Conservation (phyloP, 1,140 invertebrate species). For the Drosophila mayri region DNA sequence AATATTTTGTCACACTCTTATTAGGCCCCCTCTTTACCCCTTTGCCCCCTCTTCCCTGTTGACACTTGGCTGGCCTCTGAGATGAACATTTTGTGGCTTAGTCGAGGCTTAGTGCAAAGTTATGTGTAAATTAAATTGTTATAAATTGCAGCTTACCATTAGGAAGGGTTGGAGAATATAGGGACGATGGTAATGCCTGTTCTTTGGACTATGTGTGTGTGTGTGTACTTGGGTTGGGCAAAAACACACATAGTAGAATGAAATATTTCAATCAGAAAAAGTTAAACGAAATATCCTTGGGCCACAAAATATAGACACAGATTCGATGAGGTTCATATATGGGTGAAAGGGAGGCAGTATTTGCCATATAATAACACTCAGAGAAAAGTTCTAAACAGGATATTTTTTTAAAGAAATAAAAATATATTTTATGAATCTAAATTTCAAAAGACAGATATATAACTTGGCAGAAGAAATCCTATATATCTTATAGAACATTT, state of each 20-base stretch:
- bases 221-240: too few relatives aligned
- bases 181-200: background rate
- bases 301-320: conserved; percentile 50
- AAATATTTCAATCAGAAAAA: conserved; percentile 63
- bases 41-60: conserved; percentile 6
- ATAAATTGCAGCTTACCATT: conserved; percentile 67
- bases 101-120: conserved; percentile 52
- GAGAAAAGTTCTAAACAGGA: background rate
- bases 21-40: background rate
- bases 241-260: conserved; percentile 28
- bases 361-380: conserved; percentile 2
- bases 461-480: background rate
- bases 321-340: conserved; percentile 26
- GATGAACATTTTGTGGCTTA: conserved; percentile 45
- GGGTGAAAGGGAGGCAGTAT: background rate
- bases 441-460: background rate
- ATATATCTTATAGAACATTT: background rate
- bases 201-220: conserved; percentile 3
- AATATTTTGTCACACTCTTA: conserved; percentile 29
- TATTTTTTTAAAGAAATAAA: background rate
- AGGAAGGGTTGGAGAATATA: background rate
- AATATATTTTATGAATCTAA: background rate
- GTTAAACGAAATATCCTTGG: conserved; percentile 47
- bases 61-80: conserved; percentile 32
- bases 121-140: conserved; percentile 77